Percentiles rank a stretch among this genome's conserved stretches.
These are phyloP conservation scores for Palythoa grandiflora DNA, from an alignment of 92 coral and sea anemone species.

Conservation along the genomic window DNA sequence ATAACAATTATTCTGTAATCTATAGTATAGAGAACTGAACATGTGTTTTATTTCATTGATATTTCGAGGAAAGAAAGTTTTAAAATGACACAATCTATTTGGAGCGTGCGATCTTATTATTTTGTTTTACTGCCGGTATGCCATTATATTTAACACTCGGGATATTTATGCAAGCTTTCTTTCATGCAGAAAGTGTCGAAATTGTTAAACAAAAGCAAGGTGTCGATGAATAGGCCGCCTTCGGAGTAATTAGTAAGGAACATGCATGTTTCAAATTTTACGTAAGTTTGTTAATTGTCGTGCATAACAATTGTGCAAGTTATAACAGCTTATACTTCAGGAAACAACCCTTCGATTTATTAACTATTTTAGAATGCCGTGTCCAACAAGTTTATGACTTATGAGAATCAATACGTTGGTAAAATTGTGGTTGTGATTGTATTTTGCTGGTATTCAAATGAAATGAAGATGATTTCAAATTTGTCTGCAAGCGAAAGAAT, in stretches of 20 bases:
- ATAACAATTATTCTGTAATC: too few species aligned
- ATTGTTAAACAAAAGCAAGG: conserved; percentile 7
- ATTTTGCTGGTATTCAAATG: background rate
- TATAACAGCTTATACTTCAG: background rate
- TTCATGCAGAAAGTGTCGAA: conserved; percentile 17
- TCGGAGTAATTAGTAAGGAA: background rate
- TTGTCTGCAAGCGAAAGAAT: background rate
- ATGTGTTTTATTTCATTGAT: too few species aligned
- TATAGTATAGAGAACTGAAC: too few species aligned
- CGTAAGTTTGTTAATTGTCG: background rate
- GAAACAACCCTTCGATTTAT: background rate
- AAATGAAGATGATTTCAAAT: background rate
- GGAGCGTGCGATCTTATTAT: background rate
- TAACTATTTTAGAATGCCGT: background rate
- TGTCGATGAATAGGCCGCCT: background rate
- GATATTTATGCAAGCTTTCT: background rate
- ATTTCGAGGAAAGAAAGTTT: too few species aligned
- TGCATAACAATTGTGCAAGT: background rate
- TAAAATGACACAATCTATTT: background rate
- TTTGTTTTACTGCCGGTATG: background rate
- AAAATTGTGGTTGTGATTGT: background rate
- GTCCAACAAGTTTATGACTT: background rate
- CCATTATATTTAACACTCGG: background rate
- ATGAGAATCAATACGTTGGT: background rate
- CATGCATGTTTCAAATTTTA: conserved; percentile 14